Conservation (phyloP, 2,797 vertebrate species). For the Toxotes lorentzi region DNA sequence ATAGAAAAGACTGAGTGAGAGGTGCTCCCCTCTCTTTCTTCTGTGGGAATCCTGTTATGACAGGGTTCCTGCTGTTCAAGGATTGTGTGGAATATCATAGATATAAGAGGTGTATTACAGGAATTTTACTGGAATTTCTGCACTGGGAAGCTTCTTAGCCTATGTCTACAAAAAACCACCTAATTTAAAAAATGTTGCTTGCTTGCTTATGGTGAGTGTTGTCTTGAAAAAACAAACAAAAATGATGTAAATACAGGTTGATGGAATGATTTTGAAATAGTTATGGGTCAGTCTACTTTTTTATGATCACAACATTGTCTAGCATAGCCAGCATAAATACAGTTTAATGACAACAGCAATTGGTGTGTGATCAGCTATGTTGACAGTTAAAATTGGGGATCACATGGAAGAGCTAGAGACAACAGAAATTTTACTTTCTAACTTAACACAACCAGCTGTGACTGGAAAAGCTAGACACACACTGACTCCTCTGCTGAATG, state of each 20-base stretch:
- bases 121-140: neutral
- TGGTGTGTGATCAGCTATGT: neutral
- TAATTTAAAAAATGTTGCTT: neutral
- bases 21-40: neutral
- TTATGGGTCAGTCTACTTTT: neutral
- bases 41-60: neutral
- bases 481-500: neutral
- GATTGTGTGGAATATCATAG: neutral
- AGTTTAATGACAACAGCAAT: neutral
- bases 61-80: neutral
- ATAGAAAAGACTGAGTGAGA: neutral
- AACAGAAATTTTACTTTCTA: neutral
- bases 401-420: neutral
- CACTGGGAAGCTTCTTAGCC: no score
- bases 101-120: neutral
- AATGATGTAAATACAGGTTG: no score
- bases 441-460: neutral
- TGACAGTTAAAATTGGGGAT: neutral
- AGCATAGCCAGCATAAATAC: neutral
- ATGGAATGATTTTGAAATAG: neutral
- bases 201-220: neutral
- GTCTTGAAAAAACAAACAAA: neutral
- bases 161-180: no score
- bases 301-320: neutral
- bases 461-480: neutral